Evolutionary conservation across 2,797 vertebrate genomes (phyloP), one percentile per base, ranked within the genome.

Genomic region (Tapera naevia): DNA sequence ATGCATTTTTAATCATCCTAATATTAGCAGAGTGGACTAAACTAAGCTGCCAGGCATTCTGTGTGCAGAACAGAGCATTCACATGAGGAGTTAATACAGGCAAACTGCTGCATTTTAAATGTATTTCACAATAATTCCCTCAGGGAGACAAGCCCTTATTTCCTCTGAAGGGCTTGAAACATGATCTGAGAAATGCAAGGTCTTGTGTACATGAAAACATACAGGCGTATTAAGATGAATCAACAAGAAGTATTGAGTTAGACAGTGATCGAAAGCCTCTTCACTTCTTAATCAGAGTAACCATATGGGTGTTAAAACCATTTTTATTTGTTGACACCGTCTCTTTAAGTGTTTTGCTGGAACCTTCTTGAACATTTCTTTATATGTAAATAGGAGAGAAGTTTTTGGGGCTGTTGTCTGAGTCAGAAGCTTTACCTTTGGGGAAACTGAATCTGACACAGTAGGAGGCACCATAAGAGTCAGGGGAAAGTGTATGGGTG

Each of bases 81-180:
- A 80, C 86, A 88, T 0, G 9, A 86, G 83, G 86, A 86, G 80
- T 84, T 94, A 90, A 94, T 9, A 48, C 60, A 61, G 53, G 37
- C 53, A 60, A 82, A 64, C 11, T 61, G n/a, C 54, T 86, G 83
- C 86, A 69, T 66, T 92, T 94, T 22, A 62, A 79, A 90, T 7
- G 70, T 58, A 35, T 96, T 96, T 95, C 94, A 90, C 95, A 96
- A 95, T 16, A 75, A 32, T 28, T 81, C 66, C 94, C 83, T 19
- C 23, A 18, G 94, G 89, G 80, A 79, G 54, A 88, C 86, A 75
- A 94, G 88, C 89, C 76, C 66, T 86, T 62, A 75, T 93, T 95
- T 96, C 96, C 91, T 96, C 94, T 81, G 66, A 91, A 95, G 86
- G 76, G 56, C 70, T 94, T 88, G 89, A 96, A 94, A 91, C 76